A percentile compares a stretch with the other conserved stretches of the same genome.
Evolutionary conservation across 2,797 vertebrate species (phyloP).

Genomic region (Lepus townsendii): DNA sequence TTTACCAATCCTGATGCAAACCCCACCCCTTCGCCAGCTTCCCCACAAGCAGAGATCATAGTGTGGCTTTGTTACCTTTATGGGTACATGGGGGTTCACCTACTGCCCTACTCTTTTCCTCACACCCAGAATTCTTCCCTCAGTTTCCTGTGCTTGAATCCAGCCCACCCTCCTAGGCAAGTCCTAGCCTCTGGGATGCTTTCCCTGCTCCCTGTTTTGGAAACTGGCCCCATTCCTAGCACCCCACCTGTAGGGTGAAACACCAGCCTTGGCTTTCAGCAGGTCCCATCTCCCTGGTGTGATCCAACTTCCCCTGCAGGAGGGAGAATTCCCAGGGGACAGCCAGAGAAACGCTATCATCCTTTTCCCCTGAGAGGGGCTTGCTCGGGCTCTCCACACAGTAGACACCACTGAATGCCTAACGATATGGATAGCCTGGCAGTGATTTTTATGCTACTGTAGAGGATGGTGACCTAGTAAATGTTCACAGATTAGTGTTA

Average conservation of each 20-base stretch:
- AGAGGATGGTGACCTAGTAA: constrained; percentile 17
- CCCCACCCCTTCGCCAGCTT: neutral
- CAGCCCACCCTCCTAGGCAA: neutral
- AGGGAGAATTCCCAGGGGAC: neutral
- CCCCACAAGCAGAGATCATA: neutral
- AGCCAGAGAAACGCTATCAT: neutral
- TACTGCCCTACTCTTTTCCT: neutral
- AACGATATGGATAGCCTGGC: neutral
- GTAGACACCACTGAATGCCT: neutral
- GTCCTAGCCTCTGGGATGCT: neutral
- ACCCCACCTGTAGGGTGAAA: neutral
- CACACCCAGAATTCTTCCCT: neutral
- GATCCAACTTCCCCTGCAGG: neutral
- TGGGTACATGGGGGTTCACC: neutral
- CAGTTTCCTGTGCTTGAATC: neutral
- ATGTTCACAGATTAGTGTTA: constrained; percentile 10
- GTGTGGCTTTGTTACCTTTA: neutral
- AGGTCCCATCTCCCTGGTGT: neutral
- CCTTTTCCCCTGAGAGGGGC: neutral
- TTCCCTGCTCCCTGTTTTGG: neutral
- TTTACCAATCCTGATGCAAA: neutral
- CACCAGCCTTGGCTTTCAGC: neutral
- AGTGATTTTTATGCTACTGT: constrained; percentile 11
- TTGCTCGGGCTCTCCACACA: neutral
- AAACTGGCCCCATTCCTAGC: neutral